A percentile compares a stretch with the other conserved stretches of the same genome.
phyloP scores from a whole-genome alignment of 1,140 invertebrate genomes.

The Hycleus phaleratus region DNA sequence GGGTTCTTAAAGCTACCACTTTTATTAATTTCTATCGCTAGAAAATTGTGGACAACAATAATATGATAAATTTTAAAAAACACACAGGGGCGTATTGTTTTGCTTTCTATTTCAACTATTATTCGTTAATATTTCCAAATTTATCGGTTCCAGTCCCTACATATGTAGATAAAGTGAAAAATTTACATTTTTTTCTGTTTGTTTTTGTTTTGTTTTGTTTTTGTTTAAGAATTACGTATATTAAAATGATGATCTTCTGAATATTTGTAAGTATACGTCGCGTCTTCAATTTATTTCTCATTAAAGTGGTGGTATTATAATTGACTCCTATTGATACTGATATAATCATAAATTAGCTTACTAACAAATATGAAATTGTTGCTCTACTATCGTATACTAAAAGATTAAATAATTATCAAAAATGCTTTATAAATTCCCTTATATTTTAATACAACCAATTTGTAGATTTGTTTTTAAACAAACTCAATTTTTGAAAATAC shows the following conservation, averaged over 20 bases:
- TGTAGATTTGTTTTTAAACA: too few species aligned
- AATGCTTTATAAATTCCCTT: too few species aligned
- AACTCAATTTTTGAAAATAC: too few species aligned
- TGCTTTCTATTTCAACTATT: slow-evolving; percentile 6
- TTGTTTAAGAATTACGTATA: not conserved
- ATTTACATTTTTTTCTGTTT: not conserved
- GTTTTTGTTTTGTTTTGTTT: too few species aligned
- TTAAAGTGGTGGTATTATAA: too few species aligned
- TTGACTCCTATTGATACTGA: too few species aligned
- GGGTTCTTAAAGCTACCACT: slow-evolving; percentile 25
- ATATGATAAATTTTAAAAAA: not conserved
- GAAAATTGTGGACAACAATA: not conserved
- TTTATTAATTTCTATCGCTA: slow-evolving; percentile 7
- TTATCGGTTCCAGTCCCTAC: slow-evolving; percentile 36
- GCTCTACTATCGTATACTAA: too few species aligned
- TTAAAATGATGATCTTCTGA: slow-evolving; percentile 26
- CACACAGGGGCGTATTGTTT: slow-evolving; percentile 7
- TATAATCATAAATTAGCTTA: too few species aligned
- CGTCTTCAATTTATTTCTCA: too few species aligned
- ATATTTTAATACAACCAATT: too few species aligned
- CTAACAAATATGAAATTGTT: too few species aligned
- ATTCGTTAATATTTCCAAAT: not conserved
- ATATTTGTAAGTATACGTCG: not conserved
- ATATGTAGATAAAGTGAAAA: not conserved
- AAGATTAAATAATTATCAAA: too few species aligned